Conservation (phyloP, 2,113 vertebrate species). For the Chionomys nivalis region DNA sequence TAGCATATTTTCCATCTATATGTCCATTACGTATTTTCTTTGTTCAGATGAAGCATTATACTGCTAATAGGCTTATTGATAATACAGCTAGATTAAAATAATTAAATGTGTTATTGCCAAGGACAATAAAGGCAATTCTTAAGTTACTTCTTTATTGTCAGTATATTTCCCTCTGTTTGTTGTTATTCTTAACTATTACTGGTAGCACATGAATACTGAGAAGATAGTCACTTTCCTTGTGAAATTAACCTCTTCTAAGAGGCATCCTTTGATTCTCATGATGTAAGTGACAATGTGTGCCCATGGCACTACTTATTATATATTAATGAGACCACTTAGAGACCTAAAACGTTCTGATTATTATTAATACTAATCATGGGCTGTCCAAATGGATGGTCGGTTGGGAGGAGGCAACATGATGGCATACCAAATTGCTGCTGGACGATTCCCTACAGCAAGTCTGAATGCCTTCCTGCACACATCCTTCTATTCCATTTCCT, state of each 20-base stretch:
- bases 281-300: not conserved
- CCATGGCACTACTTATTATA: not conserved
- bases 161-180: not conserved
- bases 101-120: not conserved
- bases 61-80: not conserved
- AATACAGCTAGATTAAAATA: not conserved
- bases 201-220: not conserved
- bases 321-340: not conserved
- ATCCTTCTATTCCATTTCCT: not conserved
- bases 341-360: not conserved
- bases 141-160: not conserved
- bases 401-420: not conserved
- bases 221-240: not conserved
- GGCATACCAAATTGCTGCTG: not conserved
- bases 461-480: not conserved
- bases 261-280: not conserved
- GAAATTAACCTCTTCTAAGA: not conserved
- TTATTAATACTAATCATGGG: not conserved
- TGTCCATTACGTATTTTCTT: not conserved
- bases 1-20: not conserved
- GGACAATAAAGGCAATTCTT: not conserved
- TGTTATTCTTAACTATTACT: constrained; percentile 8
- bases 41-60: constrained; percentile 11
- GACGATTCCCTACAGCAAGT: not conserved
- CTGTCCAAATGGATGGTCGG: not conserved